A percentile compares a stretch with the other conserved stretches of the same genome.
These are phyloP conservation scores for Sinosuthora webbiana DNA, from an alignment of 2,113 vertebrate species.

Conservation along the genomic window DNA sequence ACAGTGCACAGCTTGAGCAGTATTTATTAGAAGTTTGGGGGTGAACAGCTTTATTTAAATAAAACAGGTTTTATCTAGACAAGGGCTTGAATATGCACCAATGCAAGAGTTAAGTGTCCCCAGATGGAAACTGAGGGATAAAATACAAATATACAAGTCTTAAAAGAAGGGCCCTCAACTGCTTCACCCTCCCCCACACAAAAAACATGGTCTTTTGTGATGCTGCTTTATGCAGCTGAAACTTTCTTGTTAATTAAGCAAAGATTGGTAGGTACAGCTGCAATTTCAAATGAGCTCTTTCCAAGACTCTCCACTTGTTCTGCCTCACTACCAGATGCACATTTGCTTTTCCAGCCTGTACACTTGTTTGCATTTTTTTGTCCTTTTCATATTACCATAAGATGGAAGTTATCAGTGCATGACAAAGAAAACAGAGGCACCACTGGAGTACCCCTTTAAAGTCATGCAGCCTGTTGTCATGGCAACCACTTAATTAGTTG, in stretches of 20 bases:
- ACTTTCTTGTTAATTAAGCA: background rate
- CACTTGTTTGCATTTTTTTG: background rate
- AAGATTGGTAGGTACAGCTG: background rate
- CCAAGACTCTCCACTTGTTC: background rate
- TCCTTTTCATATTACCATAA: background rate
- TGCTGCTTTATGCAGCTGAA: background rate
- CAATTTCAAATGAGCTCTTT: background rate
- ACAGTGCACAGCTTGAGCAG: background rate
- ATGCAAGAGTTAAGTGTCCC: background rate
- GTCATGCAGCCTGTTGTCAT: conserved; percentile 35
- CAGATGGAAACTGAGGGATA: background rate
- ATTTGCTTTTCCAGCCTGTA: background rate
- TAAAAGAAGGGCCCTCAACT: background rate
- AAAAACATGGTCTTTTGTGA: background rate
- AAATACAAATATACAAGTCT: background rate
- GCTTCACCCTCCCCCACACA: background rate
- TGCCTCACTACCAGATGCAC: background rate
- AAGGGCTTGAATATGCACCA: background rate
- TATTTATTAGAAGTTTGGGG: background rate
- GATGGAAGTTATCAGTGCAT: background rate
- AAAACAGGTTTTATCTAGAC: background rate
- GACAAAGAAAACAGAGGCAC: conserved; percentile 19
- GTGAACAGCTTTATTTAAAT: background rate
- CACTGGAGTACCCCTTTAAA: conserved; percentile 8
- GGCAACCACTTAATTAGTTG: conserved; percentile 57